Evolutionary conservation across 2,797 vertebrate genomes (phyloP), one percentile per base, ranked within the genome.

Genomic region (Rhadinocentrus ornatus): DNA sequence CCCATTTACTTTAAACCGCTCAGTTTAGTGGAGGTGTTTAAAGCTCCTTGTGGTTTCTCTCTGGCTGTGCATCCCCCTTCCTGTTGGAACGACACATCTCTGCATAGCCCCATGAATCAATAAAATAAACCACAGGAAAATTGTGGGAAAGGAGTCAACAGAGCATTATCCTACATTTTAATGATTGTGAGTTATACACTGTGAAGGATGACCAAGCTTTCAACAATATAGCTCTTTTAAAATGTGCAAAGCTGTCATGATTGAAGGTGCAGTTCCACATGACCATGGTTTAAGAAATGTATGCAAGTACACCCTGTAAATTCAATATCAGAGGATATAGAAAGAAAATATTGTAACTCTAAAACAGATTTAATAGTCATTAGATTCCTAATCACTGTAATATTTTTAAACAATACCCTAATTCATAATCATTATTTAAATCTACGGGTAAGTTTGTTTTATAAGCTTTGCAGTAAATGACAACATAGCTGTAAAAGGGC

Each of bases 51-150:
- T 80, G 73, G 34, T 67, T 72, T 31, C 62, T 48, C 52, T 70
- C 63, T 27, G 61, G 69, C 56, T 64, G 59, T 50, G 58, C 52
- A 7, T 44, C 62, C 16, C 56, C 56, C 57, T 69, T 53, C 24
- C 65, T 61, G 72, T 61, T 61, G 52, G 44, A 83, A 68, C 74
- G 84, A 78, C 73, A 71, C 34, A 0, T 70, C 77, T 74, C 44
- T 32, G 57, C 67, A 61, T 34, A 86, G 73, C 62, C 57, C 65
- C 68, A 62, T 56, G 53, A 82, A 86, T 90, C 84, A 79, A 88
- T 81, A 62, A 56, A 55, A 60, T 48, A 29, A 75, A 69, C 48
- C 32, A 62, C 39, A 60, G 69, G 15, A 75, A 79, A 73, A 73
- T 9, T 62, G 62, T 62, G 58, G 77, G 71, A 64, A 54, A 82